These are phyloP conservation scores for Pterocles orientalis DNA, from an alignment of 2,113 vertebrate species.

Conservation along the genomic window DNA sequence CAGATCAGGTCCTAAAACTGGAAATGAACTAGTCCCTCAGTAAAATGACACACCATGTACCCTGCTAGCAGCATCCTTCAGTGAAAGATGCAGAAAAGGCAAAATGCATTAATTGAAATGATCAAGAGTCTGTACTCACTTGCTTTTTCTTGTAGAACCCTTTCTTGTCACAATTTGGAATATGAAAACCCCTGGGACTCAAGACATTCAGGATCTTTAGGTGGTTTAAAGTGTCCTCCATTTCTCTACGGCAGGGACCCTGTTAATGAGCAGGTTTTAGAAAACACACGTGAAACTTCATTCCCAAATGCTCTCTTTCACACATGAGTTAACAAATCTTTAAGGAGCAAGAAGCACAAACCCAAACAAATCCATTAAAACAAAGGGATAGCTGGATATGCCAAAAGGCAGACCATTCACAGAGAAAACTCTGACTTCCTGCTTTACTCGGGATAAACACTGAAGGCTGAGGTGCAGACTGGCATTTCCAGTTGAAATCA, in stretches of 20 bases:
- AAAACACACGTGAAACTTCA: conserved; percentile 3
- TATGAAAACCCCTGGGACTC: conserved; percentile 87
- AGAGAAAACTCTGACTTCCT: not conserved
- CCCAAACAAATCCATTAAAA: not conserved
- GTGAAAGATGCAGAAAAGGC: not conserved
- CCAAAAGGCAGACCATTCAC: not conserved
- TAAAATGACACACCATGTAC: not conserved
- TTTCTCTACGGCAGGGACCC: conserved; percentile 94
- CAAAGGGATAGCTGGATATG: not conserved
- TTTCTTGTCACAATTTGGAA: conserved; percentile 97
- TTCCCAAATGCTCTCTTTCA: not conserved
- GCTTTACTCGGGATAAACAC: not conserved
- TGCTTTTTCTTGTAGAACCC: conserved; percentile 99
- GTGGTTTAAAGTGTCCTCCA: conserved; percentile 88
- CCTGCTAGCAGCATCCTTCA: not conserved
- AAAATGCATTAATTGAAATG: not conserved
- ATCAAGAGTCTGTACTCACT: conserved; percentile 71
- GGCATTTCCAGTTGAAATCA: not conserved
- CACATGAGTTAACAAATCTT: not conserved
- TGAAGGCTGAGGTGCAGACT: not conserved
- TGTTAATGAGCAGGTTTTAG: conserved; percentile 44
- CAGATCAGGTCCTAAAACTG: not conserved
- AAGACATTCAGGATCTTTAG: conserved; percentile 88
- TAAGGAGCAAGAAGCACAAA: not conserved
- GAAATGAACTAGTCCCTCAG: not conserved